Percentiles rank a stretch among this genome's conserved stretches.
phyloP scores from a whole-genome alignment of 2,113 vertebrate species.

The Mustela nigripes region DNA sequence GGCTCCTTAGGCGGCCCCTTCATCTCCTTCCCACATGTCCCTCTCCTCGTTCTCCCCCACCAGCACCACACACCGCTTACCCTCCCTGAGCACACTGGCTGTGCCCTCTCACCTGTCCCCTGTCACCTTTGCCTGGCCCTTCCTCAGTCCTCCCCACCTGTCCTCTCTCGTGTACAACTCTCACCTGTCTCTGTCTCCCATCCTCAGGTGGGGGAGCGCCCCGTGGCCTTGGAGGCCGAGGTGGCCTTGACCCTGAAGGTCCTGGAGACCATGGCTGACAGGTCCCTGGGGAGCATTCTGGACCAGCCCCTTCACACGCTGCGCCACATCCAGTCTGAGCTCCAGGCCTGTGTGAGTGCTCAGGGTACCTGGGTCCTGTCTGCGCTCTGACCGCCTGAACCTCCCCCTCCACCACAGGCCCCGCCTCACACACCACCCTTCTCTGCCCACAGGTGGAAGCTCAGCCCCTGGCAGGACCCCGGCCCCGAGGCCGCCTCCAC shows the following conservation, averaged over 20 bases:
- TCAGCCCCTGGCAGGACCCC: not conserved
- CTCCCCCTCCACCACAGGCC: not conserved
- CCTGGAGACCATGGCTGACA: not conserved
- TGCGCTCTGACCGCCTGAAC: not conserved
- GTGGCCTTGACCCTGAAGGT: conserved; percentile 42
- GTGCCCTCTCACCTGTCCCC: not conserved
- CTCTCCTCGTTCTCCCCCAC: not conserved
- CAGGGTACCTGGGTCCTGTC: not conserved
- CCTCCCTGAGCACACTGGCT: not conserved
- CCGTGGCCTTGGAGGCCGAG: conserved; percentile 39
- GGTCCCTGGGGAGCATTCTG: not conserved
- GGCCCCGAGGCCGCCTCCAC: not conserved
- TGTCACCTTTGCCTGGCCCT: not conserved
- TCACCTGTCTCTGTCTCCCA: not conserved
- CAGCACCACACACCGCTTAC: not conserved
- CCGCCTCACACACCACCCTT: not conserved
- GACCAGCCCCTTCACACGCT: conserved; percentile 13
- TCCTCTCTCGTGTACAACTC: not conserved
- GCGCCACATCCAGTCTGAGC: not conserved
- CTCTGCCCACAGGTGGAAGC: not conserved
- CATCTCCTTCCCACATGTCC: not conserved
- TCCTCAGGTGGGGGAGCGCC: conserved; percentile 30
- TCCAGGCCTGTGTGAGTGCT: conserved; percentile 71
- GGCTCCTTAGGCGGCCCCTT: not conserved
- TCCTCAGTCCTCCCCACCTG: not conserved